Percentiles rank a stretch among this genome's conserved stretches.
Conservation (phyloP, 2,888 invertebrate species). For the Erebia aethiops region DNA sequence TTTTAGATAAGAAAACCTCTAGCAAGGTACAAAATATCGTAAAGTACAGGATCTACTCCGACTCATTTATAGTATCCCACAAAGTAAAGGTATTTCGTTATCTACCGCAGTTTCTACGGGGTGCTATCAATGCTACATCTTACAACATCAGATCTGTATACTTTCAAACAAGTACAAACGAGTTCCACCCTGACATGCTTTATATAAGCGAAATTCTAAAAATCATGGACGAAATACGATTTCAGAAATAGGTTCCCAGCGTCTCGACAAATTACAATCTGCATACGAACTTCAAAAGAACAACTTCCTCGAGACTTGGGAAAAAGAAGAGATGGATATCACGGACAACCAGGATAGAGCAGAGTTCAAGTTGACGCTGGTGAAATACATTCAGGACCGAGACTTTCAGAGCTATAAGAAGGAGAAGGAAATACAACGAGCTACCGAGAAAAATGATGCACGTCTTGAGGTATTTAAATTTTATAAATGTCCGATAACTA, state of each 20-base stretch:
- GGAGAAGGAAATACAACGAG: constrained; percentile 56
- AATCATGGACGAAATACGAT: constrained; percentile 7
- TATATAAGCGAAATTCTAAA: not conserved
- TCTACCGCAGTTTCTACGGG: no score
- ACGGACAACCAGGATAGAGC: constrained; percentile 77
- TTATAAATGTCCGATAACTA: no score
- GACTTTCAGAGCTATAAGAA: constrained; percentile 60
- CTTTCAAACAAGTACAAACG: no score
- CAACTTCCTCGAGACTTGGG: constrained; percentile 78
- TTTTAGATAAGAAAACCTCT: no score
- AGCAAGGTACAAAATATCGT: no score
- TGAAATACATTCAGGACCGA: constrained; percentile 83
- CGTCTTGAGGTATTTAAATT: constrained; percentile 64
- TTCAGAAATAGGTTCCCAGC: constrained; percentile 82
- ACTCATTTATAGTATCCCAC: no score
- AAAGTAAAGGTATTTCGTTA: no score
- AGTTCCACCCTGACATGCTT: no score
- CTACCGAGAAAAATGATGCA: constrained; percentile 69
- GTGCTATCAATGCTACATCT: no score
- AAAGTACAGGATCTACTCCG: no score
- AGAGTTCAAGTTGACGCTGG: constrained; percentile 82
- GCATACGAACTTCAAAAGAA: constrained; percentile 83
- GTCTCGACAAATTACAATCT: constrained; percentile 80
- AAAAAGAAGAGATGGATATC: constrained; percentile 79
- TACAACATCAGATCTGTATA: no score